Conservation (phyloP, 2,113 vertebrate genomes). For the Paedocypris sp. region DNA sequence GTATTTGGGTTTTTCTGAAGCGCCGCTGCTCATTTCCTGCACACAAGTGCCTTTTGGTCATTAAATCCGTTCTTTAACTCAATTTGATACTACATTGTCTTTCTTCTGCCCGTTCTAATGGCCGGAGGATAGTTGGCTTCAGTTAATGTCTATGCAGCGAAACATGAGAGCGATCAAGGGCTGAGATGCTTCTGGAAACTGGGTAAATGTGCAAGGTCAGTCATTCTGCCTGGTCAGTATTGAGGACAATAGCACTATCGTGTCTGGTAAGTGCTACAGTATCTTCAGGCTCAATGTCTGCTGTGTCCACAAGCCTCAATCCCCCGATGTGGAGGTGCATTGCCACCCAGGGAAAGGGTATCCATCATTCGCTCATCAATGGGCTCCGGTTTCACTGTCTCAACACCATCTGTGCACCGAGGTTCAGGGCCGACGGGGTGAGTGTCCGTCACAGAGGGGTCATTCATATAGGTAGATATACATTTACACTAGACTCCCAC, state of each 20-base stretch:
- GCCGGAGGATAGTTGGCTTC: constrained; percentile 35
- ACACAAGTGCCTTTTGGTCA: constrained; percentile 1
- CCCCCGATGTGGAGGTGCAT: not conserved
- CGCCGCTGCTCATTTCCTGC: constrained; percentile 7
- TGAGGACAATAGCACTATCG: constrained; percentile 1
- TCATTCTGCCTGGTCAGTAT: constrained; percentile 35
- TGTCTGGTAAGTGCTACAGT: constrained; percentile 14
- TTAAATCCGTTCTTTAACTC: constrained; percentile 44
- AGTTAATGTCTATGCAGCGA: constrained; percentile 50
- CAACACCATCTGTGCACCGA: constrained; percentile 2
- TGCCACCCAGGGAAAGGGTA: not conserved
- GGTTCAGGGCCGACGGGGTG: constrained; percentile 5
- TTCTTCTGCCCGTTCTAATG: constrained; percentile 46
- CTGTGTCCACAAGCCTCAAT: constrained; percentile 2
- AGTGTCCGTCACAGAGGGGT: no score
- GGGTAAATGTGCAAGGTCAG: constrained; percentile 55
- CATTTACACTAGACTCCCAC: no score
- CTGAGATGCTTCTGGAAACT: constrained; percentile 42
- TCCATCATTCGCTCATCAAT: constrained; percentile 12
- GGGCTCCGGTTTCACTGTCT: constrained; percentile 19
- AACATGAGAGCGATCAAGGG: constrained; percentile 58
- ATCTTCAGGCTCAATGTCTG: constrained; percentile 4
- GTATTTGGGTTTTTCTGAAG: no score
- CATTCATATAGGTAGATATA: no score
- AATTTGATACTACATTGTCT: constrained; percentile 53